A percentile compares a stretch with the other conserved stretches of the same genome.
Evolutionary conservation across 2,113 vertebrate species (phyloP).

Genomic region (Glaucomys volans): DNA sequence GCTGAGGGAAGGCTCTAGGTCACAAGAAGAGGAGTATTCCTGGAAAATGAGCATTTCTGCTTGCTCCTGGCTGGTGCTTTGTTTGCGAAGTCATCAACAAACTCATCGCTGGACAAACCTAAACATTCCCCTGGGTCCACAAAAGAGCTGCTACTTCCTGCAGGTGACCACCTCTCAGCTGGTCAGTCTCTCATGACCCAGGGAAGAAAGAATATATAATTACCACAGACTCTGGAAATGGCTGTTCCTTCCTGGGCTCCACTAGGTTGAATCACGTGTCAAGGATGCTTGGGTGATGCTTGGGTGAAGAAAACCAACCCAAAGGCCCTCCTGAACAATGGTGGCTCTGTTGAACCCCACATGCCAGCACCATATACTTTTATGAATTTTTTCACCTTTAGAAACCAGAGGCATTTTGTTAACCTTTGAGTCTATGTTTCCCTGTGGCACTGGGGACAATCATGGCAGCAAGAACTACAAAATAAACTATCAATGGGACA

Average conservation of each 20-base stretch:
- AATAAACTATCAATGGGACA: slow-evolving; percentile 2
- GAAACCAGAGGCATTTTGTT: not conserved
- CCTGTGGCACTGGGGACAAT: not conserved
- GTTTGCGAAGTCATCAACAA: slow-evolving; percentile 29
- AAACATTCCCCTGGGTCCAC: not conserved
- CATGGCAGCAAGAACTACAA: slow-evolving; percentile 3
- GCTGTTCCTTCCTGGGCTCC: not conserved
- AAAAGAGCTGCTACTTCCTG: not conserved
- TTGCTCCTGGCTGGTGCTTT: slow-evolving; percentile 45
- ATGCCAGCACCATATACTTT: not conserved
- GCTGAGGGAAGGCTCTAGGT: slow-evolving; percentile 72
- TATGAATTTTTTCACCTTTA: not conserved
- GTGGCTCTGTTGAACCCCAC: not conserved
- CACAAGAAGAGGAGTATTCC: slow-evolving; percentile 67
- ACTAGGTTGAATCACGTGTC: not conserved
- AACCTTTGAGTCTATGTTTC: not conserved
- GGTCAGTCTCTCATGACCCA: not conserved
- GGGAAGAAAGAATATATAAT: not conserved
- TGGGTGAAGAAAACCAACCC: not conserved
- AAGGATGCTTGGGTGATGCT: not conserved
- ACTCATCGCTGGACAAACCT: slow-evolving; percentile 58
- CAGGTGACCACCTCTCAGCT: not conserved
- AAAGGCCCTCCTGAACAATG: not conserved
- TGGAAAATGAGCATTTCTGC: slow-evolving; percentile 56
- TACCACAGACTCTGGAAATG: not conserved